Percentiles rank a stretch among this genome's conserved stretches.
Evolutionary conservation across 1,140 invertebrate species (phyloP).

Genomic region (Orius insidiosus): DNA sequence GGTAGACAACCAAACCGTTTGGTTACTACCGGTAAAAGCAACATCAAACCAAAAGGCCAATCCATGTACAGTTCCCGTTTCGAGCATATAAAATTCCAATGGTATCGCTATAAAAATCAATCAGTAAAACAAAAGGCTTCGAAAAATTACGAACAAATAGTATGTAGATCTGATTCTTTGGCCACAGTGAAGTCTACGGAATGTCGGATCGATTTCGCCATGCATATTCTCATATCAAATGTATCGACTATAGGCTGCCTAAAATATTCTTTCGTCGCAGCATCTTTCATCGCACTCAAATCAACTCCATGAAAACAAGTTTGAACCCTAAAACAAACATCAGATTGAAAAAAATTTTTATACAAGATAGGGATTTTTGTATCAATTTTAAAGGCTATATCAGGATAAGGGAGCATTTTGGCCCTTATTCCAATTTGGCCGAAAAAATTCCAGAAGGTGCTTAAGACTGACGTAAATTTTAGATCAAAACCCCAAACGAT

Average conservation of each 20-base stretch:
- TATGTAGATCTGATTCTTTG: constrained; percentile 85
- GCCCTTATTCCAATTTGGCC: too few relatives aligned
- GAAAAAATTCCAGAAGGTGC: too few relatives aligned
- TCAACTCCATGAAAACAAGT: constrained; percentile 97
- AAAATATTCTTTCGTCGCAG: constrained; percentile 95
- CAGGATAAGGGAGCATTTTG: too few relatives aligned
- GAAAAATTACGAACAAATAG: constrained; percentile 44
- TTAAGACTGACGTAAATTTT: too few relatives aligned
- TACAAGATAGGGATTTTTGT: too few relatives aligned
- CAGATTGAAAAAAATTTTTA: too few relatives aligned
- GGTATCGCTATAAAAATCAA: constrained; percentile 69
- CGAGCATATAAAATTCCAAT: constrained; percentile 78
- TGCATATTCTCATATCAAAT: constrained; percentile 94
- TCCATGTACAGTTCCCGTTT: constrained; percentile 90
- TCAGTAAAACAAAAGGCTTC: neutral
- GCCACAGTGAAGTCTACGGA: constrained; percentile 90
- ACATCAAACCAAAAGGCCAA: constrained; percentile 99
- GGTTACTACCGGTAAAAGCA: constrained; percentile 81
- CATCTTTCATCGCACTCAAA: constrained; percentile 71
- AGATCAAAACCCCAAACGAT: too few relatives aligned
- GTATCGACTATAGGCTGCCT: constrained; percentile 97
- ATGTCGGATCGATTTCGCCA: constrained; percentile 86
- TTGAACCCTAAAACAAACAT: constrained; percentile 47
- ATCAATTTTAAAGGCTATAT: too few relatives aligned
- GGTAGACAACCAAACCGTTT: constrained; percentile 94